Percentiles rank a stretch among this genome's conserved stretches.
phyloP scores from a whole-genome alignment of 2,797 vertebrate species.

The Malacoctenus gilli region DNA sequence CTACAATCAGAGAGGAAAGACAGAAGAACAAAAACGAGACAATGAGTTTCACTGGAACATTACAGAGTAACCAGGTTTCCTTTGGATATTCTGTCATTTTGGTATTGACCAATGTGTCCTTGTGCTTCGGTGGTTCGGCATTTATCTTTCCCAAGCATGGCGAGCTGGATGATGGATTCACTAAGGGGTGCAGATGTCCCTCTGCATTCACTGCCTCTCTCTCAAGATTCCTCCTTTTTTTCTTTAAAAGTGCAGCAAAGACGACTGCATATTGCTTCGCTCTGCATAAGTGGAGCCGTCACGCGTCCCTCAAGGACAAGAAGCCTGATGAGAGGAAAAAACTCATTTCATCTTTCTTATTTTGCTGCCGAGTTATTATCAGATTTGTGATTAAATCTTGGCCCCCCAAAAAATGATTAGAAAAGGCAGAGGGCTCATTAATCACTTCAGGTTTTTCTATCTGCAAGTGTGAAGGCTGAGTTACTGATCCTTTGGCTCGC shows the following conservation, averaged over 20 bases:
- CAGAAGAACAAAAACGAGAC: constrained; percentile 8
- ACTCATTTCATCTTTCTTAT: constrained; percentile 74
- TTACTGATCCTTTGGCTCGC: constrained; percentile 54
- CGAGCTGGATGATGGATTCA: constrained; percentile 47
- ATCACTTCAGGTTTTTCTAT: constrained; percentile 66
- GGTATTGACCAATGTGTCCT: constrained; percentile 36
- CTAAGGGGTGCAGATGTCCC: constrained; percentile 40
- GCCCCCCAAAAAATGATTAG: constrained; percentile 76
- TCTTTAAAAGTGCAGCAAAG: constrained; percentile 34
- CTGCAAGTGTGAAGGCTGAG: constrained; percentile 48
- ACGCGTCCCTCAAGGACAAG: constrained; percentile 74
- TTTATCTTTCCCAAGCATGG: constrained; percentile 26
- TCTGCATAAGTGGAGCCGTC: constrained; percentile 67
- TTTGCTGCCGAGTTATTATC: constrained; percentile 76
- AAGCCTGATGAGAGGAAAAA: constrained; percentile 68
- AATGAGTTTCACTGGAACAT: constrained; percentile 26
- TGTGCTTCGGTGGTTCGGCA: constrained; percentile 29
- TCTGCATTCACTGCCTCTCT: constrained; percentile 40
- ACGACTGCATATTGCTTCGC: constrained; percentile 59
- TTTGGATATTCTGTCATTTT: constrained; percentile 15
- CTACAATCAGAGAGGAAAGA: constrained; percentile 69
- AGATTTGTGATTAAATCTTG: constrained; percentile 78
- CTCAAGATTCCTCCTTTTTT: constrained; percentile 16
- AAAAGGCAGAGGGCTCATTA: constrained; percentile 76
- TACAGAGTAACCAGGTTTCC: constrained; percentile 17